Base-by-base conservation (phyloP, 2,888 invertebrate genomes). In the Colletes collaris region DNA sequence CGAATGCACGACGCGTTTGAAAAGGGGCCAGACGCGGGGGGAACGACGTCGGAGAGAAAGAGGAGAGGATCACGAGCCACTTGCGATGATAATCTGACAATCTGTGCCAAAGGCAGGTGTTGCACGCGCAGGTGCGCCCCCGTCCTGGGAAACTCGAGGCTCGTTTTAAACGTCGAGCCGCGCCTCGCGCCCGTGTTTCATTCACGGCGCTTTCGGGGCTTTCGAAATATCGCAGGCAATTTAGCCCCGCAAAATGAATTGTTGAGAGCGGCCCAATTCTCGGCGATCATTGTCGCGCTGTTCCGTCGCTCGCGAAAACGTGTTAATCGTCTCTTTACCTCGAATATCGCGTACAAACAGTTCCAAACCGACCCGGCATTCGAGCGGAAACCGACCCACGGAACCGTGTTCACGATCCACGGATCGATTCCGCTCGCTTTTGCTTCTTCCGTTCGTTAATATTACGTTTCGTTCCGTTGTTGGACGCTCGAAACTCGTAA, bases 201-300 rank as follows among this genome's bases (percentile, higher is more conserved):
- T 76, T 76, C 77, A 59, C 62, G 67, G 35, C 11, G 40, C 49
- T 35, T n/a, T 52, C 69, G 53, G 8, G 52, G 60, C 66, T 76
- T 58, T 59, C 80, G 67, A 73, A 79, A 80, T 68, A 73, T 79
- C 80, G 67, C 79, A 53, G 73, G 63, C 73, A 80, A 79, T 79
- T 80, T 79, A 55, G 56, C 19, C 50, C 40, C 53, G 66, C 58
- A 44, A 79, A 73, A 79, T 73, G 71, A 79, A 79, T 79, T 79
- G 79, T 79, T 63, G 77, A 78, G 78, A 77, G 62, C 56, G 40
- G 70, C 58, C 69, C 69, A 49, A 78, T 79, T 78, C 79, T 50
- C 64, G 49, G 46, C 35, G 64, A 64, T 69, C 70, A 55, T 79
- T 70, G 79, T 69, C 78, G 59, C 79, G 70, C 59, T 55, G 78